phyloP scores from a whole-genome alignment of 2,113 vertebrate genomes.

The Muscicapa adusta region DNA sequence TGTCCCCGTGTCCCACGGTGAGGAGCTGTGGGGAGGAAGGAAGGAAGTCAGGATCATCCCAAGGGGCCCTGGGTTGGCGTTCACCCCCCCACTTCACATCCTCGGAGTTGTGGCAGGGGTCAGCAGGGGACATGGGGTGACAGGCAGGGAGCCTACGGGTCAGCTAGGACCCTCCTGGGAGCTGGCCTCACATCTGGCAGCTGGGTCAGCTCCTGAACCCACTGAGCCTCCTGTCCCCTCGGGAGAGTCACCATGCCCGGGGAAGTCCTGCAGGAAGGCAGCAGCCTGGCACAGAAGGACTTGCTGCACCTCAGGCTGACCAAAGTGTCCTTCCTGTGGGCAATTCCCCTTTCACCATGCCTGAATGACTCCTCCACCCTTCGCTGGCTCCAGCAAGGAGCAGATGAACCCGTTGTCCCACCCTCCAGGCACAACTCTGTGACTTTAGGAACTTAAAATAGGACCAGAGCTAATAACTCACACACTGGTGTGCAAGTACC shows the following conservation, averaged over 20 bases:
- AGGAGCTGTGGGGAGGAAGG: background rate
- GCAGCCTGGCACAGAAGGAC: background rate
- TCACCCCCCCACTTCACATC: background rate
- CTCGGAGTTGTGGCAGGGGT: background rate
- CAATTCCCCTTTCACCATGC: background rate
- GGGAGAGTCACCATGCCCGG: rapidly evolving
- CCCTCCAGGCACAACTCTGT: slow-evolving; percentile 20
- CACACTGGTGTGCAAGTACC: background rate
- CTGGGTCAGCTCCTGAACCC: background rate
- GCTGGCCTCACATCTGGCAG: rapidly evolving
- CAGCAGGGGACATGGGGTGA: background rate
- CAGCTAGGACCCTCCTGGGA: background rate
- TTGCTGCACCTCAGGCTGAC: background rate
- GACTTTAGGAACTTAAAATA: slow-evolving; percentile 16
- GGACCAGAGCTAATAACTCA: background rate
- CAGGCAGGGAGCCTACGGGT: background rate
- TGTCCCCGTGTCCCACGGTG: background rate
- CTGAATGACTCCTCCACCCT: background rate
- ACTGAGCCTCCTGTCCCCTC: background rate
- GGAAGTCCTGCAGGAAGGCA: background rate
- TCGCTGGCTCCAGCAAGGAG: background rate
- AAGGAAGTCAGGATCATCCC: background rate
- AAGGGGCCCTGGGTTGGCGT: background rate
- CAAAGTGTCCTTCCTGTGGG: background rate
- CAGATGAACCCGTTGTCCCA: slow-evolving; percentile 31